A percentile compares a stretch with the other conserved stretches of the same genome.
These are phyloP conservation scores for Saxidomus purpurata DNA, from an alignment of 1,140 invertebrate genomes.

Conservation along the genomic window DNA sequence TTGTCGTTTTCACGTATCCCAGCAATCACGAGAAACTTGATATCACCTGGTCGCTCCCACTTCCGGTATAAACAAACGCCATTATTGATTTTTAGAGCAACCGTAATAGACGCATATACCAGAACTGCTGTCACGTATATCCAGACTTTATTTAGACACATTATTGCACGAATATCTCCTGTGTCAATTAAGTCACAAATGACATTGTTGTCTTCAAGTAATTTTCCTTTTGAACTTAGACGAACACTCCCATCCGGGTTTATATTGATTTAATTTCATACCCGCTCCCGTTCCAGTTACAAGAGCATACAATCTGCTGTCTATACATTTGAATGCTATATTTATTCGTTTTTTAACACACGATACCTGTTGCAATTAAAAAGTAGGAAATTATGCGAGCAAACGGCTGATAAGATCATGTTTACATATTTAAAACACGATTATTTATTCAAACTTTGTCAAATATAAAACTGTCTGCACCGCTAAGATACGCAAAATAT, in stretches of 20 bases:
- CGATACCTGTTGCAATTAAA: no score
- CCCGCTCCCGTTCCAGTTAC: not conserved
- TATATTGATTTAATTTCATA: not conserved
- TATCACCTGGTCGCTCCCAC: not conserved
- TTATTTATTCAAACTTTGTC: no score
- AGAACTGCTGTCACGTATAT: not conserved
- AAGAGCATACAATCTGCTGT: not conserved
- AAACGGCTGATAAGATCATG: no score
- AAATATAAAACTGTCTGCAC: no score
- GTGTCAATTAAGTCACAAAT: not conserved
- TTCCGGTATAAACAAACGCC: constrained; percentile 24
- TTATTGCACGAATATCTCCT: not conserved
- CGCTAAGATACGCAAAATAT: no score
- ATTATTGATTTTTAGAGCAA: not conserved
- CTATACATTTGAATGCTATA: not conserved
- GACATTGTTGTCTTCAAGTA: not conserved
- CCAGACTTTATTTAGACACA: not conserved
- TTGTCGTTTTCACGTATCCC: constrained; percentile 5
- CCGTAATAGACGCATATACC: not conserved
- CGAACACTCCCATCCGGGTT: not conserved
- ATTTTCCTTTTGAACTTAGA: not conserved
- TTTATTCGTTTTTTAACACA: no score
- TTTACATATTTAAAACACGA: no score
- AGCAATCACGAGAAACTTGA: constrained; percentile 33
- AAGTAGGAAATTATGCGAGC: no score